phyloP scores from a whole-genome alignment of 1,140 invertebrate genomes.

The Parapsyche elsis region DNA sequence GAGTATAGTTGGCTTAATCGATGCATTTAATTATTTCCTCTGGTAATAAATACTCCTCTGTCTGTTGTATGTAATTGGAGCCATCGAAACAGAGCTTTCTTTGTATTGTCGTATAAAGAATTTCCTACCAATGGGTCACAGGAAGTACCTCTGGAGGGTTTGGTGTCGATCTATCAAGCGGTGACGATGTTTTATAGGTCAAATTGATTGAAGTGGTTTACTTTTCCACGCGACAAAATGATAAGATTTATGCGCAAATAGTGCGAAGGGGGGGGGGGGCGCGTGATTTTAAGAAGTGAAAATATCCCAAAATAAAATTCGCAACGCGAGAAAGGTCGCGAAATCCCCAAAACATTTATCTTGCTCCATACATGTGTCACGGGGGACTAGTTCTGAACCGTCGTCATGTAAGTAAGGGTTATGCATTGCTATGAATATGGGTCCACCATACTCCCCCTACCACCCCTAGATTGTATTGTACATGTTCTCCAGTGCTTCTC shows the following conservation, averaged over 20 bases:
- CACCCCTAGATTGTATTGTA: slow-evolving; percentile 2
- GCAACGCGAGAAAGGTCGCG: slow-evolving; percentile 40
- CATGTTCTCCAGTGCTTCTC: background rate
- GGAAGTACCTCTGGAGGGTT: no score
- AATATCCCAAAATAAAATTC: slow-evolving; percentile 39
- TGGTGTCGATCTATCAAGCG: no score
- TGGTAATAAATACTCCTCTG: no score
- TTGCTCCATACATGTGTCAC: slow-evolving; percentile 42
- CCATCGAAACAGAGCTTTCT: no score
- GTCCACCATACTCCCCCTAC: background rate
- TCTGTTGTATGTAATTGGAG: no score
- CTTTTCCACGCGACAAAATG: background rate
- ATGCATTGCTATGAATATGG: slow-evolving; percentile 40
- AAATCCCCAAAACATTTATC: slow-evolving; percentile 46
- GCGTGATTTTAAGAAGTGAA: slow-evolving; percentile 37
- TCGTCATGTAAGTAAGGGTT: slow-evolving; percentile 44
- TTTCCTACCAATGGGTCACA: no score
- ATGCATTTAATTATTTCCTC: no score
- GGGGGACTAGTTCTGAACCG: slow-evolving; percentile 39
- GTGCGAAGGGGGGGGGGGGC: background rate
- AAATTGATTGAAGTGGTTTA: no score
- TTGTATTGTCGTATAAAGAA: no score
- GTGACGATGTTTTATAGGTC: no score
- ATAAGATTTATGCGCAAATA: background rate
- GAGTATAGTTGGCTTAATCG: no score